Evolutionary conservation across 2,888 invertebrate genomes (phyloP).

Genomic region (Tinea pellionella): DNA sequence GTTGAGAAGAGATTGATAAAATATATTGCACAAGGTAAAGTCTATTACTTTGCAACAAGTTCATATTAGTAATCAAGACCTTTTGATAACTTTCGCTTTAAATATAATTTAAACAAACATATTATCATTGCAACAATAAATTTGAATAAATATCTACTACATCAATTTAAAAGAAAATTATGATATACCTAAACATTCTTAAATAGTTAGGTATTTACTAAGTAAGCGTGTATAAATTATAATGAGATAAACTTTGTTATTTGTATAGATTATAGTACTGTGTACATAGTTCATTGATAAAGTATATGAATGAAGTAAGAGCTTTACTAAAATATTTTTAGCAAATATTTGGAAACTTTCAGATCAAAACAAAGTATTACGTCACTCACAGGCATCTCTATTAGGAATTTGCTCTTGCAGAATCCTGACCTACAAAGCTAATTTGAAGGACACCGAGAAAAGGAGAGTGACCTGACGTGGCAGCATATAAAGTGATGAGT

Average conservation of each 20-base stretch:
- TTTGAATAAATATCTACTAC: too few species aligned
- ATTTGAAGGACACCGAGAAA: slow-evolving; percentile 70
- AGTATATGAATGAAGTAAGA: not conserved
- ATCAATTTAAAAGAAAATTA: too few species aligned
- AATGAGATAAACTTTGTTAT: not conserved
- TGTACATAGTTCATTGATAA: not conserved
- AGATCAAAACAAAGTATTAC: not conserved
- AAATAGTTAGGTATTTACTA: too few species aligned
- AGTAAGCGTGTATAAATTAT: not conserved
- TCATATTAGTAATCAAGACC: not conserved
- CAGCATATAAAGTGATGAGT: slow-evolving; percentile 67
- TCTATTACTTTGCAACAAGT: not conserved
- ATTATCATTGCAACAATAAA: not conserved
- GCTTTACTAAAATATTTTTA: not conserved
- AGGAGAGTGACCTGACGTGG: slow-evolving; percentile 70
- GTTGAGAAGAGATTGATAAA: not conserved
- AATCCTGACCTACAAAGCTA: slow-evolving; percentile 70
- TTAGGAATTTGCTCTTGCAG: slow-evolving; percentile 29
- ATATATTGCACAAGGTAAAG: not conserved
- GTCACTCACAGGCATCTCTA: not conserved
- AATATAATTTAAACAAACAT: not conserved
- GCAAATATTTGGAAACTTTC: not conserved
- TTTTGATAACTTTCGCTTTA: not conserved
- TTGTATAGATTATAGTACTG: not conserved
- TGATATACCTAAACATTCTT: too few species aligned